phyloP scores from a whole-genome alignment of 2,113 vertebrate genomes.

The Protomyctophum bolini region DNA sequence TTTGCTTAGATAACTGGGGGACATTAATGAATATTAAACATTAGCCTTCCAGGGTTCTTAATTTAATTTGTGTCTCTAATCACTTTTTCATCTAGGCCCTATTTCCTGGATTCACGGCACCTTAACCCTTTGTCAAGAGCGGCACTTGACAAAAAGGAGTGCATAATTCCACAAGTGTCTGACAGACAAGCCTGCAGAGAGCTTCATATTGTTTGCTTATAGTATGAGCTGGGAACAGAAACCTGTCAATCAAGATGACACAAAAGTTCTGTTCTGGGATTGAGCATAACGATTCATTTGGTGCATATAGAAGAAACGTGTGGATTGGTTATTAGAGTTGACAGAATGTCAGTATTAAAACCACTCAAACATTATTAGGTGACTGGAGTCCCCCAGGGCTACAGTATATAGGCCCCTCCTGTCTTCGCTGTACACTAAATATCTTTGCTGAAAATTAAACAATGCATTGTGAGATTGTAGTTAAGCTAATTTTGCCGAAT shows the following conservation, averaged over 20 bases:
- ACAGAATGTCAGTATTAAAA: neutral
- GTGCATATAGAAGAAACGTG: neutral
- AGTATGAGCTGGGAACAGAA: neutral
- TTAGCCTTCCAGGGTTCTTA: conserved; percentile 1
- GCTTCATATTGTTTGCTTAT: neutral
- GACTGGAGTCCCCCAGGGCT: too few relatives aligned
- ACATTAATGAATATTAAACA: conserved; percentile 2
- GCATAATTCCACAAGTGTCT: neutral
- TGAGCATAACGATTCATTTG: neutral
- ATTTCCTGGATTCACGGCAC: neutral
- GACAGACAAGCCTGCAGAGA: neutral
- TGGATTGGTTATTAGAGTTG: neutral
- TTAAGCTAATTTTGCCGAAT: too few relatives aligned
- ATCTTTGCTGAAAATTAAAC: too few relatives aligned
- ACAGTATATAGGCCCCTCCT: too few relatives aligned
- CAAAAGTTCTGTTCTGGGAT: neutral
- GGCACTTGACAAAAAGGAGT: neutral
- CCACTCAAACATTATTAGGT: too few relatives aligned
- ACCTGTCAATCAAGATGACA: neutral
- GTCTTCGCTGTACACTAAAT: too few relatives aligned
- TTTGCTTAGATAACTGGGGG: neutral
- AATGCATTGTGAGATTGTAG: too few relatives aligned
- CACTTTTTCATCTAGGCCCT: neutral
- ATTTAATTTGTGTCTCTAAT: conserved; percentile 8
- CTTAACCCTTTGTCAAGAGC: neutral